Conservation (phyloP, 2,113 vertebrate species). For the Antechinus flavipes region DNA sequence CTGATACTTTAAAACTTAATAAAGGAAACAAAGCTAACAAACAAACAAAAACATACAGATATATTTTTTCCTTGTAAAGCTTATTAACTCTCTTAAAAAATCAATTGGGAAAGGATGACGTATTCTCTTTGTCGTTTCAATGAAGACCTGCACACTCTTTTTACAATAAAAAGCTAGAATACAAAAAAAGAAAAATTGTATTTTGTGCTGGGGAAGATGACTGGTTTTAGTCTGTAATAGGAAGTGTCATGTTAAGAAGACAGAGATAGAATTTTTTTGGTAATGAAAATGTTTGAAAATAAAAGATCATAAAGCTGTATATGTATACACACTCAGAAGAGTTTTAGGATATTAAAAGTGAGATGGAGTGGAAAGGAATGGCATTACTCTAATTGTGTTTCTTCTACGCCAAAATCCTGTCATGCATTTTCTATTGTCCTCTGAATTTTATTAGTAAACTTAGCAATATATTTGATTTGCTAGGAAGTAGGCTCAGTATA, state of each 20-base stretch:
- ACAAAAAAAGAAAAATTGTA: not conserved
- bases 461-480: not conserved
- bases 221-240: not conserved
- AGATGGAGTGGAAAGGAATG: not conserved
- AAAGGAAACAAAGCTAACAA: not conserved
- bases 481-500: not conserved
- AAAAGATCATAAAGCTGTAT: not conserved
- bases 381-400: slow-evolving; percentile 3
- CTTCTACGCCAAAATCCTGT: not conserved
- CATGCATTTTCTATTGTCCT: not conserved
- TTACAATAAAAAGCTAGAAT: not conserved
- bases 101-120: not conserved
- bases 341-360: not conserved
- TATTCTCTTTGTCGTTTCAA: not conserved
- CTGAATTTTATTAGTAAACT: slow-evolving; percentile 5
- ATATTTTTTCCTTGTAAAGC: too few species aligned
- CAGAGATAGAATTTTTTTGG: not conserved
- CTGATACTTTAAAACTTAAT: not conserved
- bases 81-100: too few species aligned
- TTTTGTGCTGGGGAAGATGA: not conserved
- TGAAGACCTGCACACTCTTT: not conserved
- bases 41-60: too few species aligned
- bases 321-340: not conserved
- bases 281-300: slow-evolving; percentile 27
- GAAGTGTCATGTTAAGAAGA: not conserved